Base-by-base conservation (phyloP, 2,888 invertebrate genomes). In the Aleiodes testaceus region DNA sequence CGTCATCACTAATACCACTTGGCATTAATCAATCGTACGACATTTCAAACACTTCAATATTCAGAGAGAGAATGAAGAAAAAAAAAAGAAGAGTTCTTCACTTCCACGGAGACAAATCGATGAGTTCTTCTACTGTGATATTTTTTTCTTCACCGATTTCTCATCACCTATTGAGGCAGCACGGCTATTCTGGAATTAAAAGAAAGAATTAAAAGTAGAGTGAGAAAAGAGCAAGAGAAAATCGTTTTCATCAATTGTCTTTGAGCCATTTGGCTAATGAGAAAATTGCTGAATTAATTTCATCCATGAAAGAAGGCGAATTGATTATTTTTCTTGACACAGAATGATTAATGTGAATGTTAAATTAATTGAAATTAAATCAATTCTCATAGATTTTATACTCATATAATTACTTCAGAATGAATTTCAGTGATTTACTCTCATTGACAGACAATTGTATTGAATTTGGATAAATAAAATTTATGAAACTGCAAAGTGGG, bases 1-100 rank as follows among this genome's bases (percentile, higher is more conserved):
- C 55, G 61, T 18, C 45, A 63, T 72, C 63, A 30, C 53, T 55
- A 9, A 59, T 18, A 22, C 53, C 47, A 66, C 36, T 59, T 67
- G 36, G 50, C 50, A 69, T 64, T 67, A 69, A 69, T 72, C 70
- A 67, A 66, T 71, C 20, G 36, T 49, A 72, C 14, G 47, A 44
- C 49, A 61, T 70, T n/a, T 36, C 36, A 22, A 49, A 26, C 53
- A 26, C 20, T 53, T n/a, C 12, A 53, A 36, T 7, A 36, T 36
- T 1, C 7, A 36, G 36, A 11, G 11, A 9, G 36, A 6, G 11
- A 5, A 36, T 36, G 2, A 70, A 66, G 16, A 53, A 14, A 66
- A 11, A 64, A 53, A 22, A 44, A 49, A 18, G n/a, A 22, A 36
- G 47, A 66, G 12, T 16, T 22, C 12, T 42, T 14, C 1, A 47